phyloP scores from a whole-genome alignment of 2,113 vertebrate genomes.

The Urocitellus parryii region DNA sequence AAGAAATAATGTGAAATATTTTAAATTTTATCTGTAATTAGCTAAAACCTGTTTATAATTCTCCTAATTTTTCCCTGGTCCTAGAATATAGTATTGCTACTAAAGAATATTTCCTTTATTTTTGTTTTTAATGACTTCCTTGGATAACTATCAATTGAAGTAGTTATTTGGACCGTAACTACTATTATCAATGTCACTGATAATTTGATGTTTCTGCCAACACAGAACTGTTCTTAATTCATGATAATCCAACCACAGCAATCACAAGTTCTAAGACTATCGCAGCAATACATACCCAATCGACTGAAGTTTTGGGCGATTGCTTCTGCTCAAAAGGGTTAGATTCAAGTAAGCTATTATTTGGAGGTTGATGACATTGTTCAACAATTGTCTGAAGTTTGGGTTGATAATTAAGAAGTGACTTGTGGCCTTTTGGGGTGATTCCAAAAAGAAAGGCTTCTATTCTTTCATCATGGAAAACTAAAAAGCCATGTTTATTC shows the following conservation, averaged over 20 bases:
- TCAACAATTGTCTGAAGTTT: slow-evolving; percentile 31
- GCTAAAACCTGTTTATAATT: neutral
- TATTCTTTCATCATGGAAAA: neutral
- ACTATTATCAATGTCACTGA: neutral
- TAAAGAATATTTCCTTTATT: neutral
- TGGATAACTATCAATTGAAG: neutral
- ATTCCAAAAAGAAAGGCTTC: neutral
- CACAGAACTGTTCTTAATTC: slow-evolving; percentile 21
- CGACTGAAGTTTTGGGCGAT: neutral
- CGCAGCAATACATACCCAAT: slow-evolving; percentile 24
- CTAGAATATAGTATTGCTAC: neutral
- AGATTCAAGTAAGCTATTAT: neutral
- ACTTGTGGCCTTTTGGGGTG: neutral
- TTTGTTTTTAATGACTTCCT: neutral
- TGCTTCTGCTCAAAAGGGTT: neutral
- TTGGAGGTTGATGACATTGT: neutral
- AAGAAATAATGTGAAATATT: slow-evolving; percentile 11
- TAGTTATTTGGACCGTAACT: neutral
- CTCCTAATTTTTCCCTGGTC: too few species aligned
- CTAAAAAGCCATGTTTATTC: neutral
- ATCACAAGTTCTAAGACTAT: slow-evolving; percentile 41
- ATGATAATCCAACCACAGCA: neutral
- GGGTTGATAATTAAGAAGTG: neutral
- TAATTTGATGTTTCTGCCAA: slow-evolving; percentile 13
- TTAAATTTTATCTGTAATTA: neutral